Percentiles rank a stretch among this genome's conserved stretches.
These are phyloP conservation scores for Oncorhynchus kisutch DNA, from an alignment of 2,113 vertebrate species.

Conservation along the genomic window DNA sequence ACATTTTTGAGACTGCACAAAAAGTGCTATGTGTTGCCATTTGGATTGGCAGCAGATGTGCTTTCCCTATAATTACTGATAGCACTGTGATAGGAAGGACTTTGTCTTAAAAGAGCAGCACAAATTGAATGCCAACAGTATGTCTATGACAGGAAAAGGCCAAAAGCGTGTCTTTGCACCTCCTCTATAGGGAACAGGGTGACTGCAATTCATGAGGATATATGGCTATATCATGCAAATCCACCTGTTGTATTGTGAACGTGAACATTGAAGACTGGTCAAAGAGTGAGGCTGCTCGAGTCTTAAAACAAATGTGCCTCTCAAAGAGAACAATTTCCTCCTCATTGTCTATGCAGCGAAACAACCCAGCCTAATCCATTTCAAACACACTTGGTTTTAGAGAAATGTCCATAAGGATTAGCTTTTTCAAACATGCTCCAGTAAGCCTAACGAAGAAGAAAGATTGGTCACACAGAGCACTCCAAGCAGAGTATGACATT, in stretches of 20 bases:
- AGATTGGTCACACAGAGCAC: neutral
- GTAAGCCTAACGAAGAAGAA: neutral
- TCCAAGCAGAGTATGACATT: neutral
- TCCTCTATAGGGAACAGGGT: no score
- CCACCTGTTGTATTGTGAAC: neutral
- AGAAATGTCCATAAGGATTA: neutral
- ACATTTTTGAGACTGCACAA: neutral
- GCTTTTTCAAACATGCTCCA: neutral
- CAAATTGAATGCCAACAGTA: no score
- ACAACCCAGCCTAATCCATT: constrained; percentile 9
- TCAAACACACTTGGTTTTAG: constrained; percentile 1
- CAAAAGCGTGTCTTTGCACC: no score
- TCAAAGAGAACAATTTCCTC: neutral
- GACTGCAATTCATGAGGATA: no score
- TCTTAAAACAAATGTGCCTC: neutral
- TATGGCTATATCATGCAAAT: no score
- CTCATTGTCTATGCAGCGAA: neutral
- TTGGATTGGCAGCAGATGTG: neutral
- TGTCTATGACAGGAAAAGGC: no score
- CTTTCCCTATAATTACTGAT: neutral
- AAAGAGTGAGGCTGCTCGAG: neutral
- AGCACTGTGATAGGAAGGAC: neutral
- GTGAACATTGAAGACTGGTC: neutral
- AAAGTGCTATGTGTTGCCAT: neutral
- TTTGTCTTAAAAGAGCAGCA: no score